Percentiles rank a stretch among this genome's conserved stretches.
phyloP scores from a whole-genome alignment of 2,797 vertebrate species.

The Hylomyscus alleni region DNA sequence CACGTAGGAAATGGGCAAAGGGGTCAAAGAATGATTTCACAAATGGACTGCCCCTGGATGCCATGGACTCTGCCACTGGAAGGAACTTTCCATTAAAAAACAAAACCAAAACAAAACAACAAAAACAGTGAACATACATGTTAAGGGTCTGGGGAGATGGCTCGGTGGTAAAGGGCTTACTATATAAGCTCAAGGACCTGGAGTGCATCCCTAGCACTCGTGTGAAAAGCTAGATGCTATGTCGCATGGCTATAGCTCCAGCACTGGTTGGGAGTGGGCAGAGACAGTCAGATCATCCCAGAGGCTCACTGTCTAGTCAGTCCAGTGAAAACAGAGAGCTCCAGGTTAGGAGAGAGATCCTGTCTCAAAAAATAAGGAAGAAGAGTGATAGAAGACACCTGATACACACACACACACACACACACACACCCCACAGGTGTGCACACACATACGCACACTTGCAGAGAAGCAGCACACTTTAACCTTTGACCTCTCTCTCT shows the following conservation, averaged over 20 bases:
- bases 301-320: background rate
- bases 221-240: background rate
- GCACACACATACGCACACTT: background rate
- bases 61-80: background rate
- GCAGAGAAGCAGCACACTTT: background rate
- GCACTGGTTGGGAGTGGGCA: background rate
- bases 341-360: background rate
- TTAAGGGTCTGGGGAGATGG: background rate
- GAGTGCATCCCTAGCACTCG: background rate
- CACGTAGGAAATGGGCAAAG: background rate
- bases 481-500: background rate
- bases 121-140: background rate
- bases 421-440: background rate
- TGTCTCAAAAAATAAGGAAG: background rate
- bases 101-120: background rate
- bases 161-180: background rate
- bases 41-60: background rate
- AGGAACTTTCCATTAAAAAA: background rate
- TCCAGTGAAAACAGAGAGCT: background rate
- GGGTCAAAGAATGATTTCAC: too few relatives aligned
- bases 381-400: background rate
- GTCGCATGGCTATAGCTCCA: background rate
- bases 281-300: background rate
- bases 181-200: background rate
- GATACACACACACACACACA: background rate